Base-by-base conservation (phyloP, 2,113 vertebrate genomes). In the Protomyctophum bolini region DNA sequence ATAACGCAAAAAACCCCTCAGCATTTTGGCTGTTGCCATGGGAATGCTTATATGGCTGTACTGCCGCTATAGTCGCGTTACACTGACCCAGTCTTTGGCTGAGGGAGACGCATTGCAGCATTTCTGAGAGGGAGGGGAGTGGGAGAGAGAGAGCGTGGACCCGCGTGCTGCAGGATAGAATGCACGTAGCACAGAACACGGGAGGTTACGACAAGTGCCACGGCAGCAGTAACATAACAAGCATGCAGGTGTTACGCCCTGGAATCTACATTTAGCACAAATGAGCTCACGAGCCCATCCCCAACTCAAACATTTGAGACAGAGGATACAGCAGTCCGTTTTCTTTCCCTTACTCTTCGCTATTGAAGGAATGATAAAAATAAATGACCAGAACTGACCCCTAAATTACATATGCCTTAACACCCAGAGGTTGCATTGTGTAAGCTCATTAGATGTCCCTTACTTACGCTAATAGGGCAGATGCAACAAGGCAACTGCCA, bases 81-180 rank as follows among this genome's bases (percentile, higher is more conserved):
- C 86, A 92, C 90, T 93, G 92, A 93, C 92, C 92, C 91, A 91
- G 87, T 90, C 88, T 85, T 21, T 85, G 75, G 81, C 79, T 77
- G 79, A 84, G 81, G 83, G 87, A 92, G 92, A 93, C 93, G 93
- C 93, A 94, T 92, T 94, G 93, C 93, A 94, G 93, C 92, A 93
- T 92, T 93, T 94, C 91, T 91, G 82, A 47, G 51, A 86, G 86
- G 83, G 82, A 77, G 83, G 86, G 76, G 75, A 29, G 70, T 50
- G 59, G 65, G 49, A 15, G 52, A 47, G 48, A 56, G 45, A 33
- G 15, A 21, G 21, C 21, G 21, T 21, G 21, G 41, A 65, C 59
- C 76, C 67, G 54, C 9, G n/a, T 63, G 33, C 73, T 81, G 85
- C 75, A 78, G 72, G 11, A 75, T 50, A 81, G 82, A 66, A 83